Evolutionary conservation across 2,797 vertebrate genomes (phyloP).

Genomic region (Amblyraja radiata): DNA sequence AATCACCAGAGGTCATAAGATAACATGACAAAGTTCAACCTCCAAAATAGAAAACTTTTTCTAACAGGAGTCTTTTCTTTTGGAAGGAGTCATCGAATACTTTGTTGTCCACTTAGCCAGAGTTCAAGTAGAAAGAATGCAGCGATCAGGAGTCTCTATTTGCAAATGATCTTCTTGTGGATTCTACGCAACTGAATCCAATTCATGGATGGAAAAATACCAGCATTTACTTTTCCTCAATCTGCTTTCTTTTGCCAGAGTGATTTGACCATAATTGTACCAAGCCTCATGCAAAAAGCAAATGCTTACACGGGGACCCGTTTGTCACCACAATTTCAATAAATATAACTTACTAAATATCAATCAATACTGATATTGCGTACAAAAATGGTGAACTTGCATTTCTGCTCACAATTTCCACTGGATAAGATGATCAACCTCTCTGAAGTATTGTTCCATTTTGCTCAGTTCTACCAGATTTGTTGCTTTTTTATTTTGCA

Average conservation of each 20-base stretch:
- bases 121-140: slow-evolving; percentile 13
- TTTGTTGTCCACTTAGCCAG: neutral
- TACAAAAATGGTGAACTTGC: neutral
- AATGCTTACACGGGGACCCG: neutral
- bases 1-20: neutral
- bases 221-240: neutral
- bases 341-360: neutral
- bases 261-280: neutral
- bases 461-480: neutral
- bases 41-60: neutral
- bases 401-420: neutral
- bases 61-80: neutral
- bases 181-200: neutral
- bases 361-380: neutral
- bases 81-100: neutral
- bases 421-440: neutral
- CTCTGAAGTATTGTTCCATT: too few species aligned
- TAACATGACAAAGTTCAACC: neutral
- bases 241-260: neutral
- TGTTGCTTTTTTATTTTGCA: neutral
- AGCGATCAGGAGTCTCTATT: neutral
- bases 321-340: neutral
- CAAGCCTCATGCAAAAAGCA: neutral
- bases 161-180: neutral
- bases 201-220: neutral